Conservation (phyloP, 2,113 vertebrate genomes). For the Candoia aspera region DNA sequence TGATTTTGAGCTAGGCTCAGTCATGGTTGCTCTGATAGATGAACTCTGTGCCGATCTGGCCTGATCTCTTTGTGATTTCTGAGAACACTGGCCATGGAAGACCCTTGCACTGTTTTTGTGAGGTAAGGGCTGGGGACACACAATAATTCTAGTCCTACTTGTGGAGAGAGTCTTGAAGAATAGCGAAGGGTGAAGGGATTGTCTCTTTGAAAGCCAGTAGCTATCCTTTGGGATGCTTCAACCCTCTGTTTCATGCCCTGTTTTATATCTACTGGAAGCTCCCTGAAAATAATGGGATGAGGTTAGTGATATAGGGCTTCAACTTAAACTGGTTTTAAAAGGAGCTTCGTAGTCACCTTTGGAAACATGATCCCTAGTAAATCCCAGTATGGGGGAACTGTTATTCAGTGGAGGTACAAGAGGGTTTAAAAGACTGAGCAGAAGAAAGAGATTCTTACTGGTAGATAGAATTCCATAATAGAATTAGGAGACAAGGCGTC, state of each 20-base stretch:
- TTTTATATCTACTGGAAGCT: not conserved
- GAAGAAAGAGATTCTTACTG: conserved; percentile 5
- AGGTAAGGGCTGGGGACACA: not conserved
- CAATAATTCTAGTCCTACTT: not conserved
- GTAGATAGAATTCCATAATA: not conserved
- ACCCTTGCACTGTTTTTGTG: not conserved
- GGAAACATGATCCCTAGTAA: not conserved
- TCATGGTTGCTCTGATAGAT: not conserved
- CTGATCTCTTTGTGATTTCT: not conserved
- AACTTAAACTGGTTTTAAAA: too few species aligned
- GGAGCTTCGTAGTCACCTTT: too few species aligned
- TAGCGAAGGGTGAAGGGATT: not conserved
- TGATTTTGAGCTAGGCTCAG: not conserved
- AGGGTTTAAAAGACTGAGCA: not conserved
- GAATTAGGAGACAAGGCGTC: conserved; percentile 25
- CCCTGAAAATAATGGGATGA: not conserved
- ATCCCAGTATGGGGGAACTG: not conserved
- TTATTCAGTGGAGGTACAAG: not conserved
- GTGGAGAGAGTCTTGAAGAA: not conserved
- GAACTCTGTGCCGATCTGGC: not conserved
- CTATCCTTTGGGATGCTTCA: not conserved
- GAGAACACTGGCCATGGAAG: not conserved
- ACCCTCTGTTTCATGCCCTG: not conserved
- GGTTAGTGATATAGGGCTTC: not conserved
- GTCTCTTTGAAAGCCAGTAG: not conserved